phyloP scores from a whole-genome alignment of 2,113 vertebrate genomes.

The Ascaphus truei region DNA sequence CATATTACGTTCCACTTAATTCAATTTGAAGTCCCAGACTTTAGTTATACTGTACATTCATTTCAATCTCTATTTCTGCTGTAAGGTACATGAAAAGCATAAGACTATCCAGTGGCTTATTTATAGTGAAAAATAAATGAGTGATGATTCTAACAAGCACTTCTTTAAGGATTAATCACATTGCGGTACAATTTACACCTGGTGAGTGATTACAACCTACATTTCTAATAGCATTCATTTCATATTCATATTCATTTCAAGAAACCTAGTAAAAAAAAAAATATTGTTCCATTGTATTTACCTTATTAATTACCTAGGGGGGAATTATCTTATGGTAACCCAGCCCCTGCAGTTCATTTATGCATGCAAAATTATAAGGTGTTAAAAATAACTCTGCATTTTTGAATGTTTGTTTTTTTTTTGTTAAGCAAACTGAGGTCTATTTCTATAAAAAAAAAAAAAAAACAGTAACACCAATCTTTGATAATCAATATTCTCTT shows the following conservation, averaged over 20 bases:
- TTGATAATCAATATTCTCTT: conserved; percentile 15
- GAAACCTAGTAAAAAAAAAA: conserved; percentile 20
- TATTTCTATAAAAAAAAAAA: conserved; percentile 1
- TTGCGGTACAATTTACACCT: conserved; percentile 8
- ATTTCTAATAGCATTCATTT: conserved; percentile 12
- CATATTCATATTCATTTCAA: too few species aligned
- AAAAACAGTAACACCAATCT: too few species aligned
- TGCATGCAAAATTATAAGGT: conserved; percentile 6
- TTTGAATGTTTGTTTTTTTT: not conserved
- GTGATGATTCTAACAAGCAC: conserved; percentile 15
- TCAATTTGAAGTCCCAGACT: too few species aligned
- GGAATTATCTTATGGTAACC: conserved; percentile 14
- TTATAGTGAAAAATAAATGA: conserved; percentile 12
- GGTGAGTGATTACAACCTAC: conserved; percentile 15
- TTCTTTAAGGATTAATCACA: conserved; percentile 12
- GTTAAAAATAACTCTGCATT: conserved; percentile 12
- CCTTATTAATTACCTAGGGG: conserved; percentile 22
- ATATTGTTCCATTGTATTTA: conserved; percentile 15
- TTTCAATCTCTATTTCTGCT: too few species aligned
- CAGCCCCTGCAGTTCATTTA: not conserved
- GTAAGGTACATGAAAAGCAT: too few species aligned
- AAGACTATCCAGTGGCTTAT: not conserved
- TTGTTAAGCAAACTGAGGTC: not conserved
- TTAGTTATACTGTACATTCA: too few species aligned
- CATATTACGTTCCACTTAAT: too few species aligned